These are phyloP conservation scores for Napeogenes sylphis DNA, from an alignment of 2,888 invertebrate species.

Conservation along the genomic window DNA sequence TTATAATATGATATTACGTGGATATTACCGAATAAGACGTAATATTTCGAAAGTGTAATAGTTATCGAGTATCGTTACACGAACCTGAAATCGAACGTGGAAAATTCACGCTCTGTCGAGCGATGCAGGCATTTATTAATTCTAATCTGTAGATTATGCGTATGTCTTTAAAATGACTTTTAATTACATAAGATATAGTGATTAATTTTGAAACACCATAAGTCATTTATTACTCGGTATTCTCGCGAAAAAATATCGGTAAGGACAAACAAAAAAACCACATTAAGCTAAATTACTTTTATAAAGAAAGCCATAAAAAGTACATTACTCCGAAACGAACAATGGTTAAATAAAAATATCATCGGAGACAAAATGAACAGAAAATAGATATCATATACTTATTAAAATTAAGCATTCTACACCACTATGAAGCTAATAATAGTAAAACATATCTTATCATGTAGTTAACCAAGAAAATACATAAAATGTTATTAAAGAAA, in stretches of 20 bases:
- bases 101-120: constrained; percentile 72
- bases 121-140: constrained; percentile 41
- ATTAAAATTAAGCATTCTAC: background rate
- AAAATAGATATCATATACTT: background rate
- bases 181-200: too few relatives aligned
- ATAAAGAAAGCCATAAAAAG: constrained; percentile 55
- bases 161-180: background rate
- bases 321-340: constrained; percentile 47
- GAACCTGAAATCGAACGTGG: constrained; percentile 74
- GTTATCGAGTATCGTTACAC: constrained; percentile 67
- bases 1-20: constrained; percentile 51
- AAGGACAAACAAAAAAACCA: background rate
- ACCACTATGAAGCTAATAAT: constrained; percentile 1
- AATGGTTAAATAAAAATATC: constrained; percentile 5
- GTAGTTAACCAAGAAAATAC: constrained; percentile 24
- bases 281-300: constrained; percentile 49
- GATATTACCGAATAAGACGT: constrained; percentile 69
- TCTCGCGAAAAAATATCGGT: constrained; percentile 6
- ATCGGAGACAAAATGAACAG: background rate
- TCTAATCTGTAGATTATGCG: constrained; percentile 9
- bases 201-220: background rate
- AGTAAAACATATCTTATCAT: background rate
- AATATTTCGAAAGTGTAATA: constrained; percentile 72
- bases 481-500: constrained; percentile 42
- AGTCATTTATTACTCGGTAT: constrained; percentile 2